phyloP scores from a whole-genome alignment of 2,113 vertebrate species.

The Nerophis lumbriciformis region DNA sequence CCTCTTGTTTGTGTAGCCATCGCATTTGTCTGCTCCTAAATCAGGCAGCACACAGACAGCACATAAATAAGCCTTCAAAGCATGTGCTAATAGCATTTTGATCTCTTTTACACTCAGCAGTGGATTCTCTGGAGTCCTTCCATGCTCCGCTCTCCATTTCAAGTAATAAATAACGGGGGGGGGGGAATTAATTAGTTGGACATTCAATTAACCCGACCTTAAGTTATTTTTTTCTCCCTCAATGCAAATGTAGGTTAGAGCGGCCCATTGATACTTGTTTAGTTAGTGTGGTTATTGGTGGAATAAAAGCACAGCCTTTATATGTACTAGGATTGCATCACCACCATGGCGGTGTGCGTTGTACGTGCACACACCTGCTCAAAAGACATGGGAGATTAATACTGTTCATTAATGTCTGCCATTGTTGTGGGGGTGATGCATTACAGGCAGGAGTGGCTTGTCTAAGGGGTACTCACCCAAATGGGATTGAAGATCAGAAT shows the following conservation, averaged over 20 bases:
- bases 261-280: slow-evolving; percentile 80
- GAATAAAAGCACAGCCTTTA: slow-evolving; percentile 63
- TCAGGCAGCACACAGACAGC: slow-evolving; percentile 77
- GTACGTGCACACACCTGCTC: slow-evolving; percentile 49
- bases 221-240: slow-evolving; percentile 61
- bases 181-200: slow-evolving; percentile 75
- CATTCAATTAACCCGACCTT: slow-evolving; percentile 79
- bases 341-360: slow-evolving; percentile 26
- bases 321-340: slow-evolving; percentile 76
- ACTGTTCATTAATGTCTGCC: slow-evolving; percentile 71
- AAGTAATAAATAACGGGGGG: slow-evolving; percentile 61
- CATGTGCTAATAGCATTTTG: slow-evolving; percentile 88
- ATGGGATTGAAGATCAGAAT: slow-evolving; percentile 69
- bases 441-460: slow-evolving; percentile 66
- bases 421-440: slow-evolving; percentile 71
- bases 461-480: slow-evolving; percentile 66
- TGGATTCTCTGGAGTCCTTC: slow-evolving; percentile 10
- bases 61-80: slow-evolving; percentile 94
- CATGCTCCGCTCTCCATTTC: slow-evolving; percentile 46
- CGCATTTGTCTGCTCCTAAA: slow-evolving; percentile 87
- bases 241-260: slow-evolving; percentile 72
- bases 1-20: slow-evolving; percentile 83
- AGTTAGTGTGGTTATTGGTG: slow-evolving; percentile 61
- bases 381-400: slow-evolving; percentile 67
- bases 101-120: slow-evolving; percentile 83